phyloP scores from a whole-genome alignment of 1,140 invertebrate genomes.

The Drosophila hydei region DNA sequence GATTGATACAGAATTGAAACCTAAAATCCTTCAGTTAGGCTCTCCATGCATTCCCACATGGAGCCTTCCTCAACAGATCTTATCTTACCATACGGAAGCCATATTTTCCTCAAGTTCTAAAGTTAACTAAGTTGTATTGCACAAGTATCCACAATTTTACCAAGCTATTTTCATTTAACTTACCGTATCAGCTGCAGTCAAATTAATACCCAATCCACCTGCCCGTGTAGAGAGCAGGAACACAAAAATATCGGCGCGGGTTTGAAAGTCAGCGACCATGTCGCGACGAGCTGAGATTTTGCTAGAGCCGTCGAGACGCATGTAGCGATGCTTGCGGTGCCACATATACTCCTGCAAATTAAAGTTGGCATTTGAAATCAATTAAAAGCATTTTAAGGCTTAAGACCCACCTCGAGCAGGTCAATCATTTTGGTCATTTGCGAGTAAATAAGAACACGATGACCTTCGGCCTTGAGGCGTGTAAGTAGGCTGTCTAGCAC shows the following conservation, averaged over 20 bases:
- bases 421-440: conserved; percentile 99
- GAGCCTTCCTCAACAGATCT: too few species aligned
- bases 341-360: conserved; percentile 94
- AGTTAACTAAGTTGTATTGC: too few species aligned
- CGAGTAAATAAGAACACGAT: conserved; percentile 97
- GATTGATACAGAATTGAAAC: neutral
- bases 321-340: conserved; percentile 95
- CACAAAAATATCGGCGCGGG: conserved; percentile 95
- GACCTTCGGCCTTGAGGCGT: conserved; percentile 93
- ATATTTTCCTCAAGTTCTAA: too few species aligned
- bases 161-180: conserved; percentile 75
- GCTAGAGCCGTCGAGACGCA: conserved; percentile 95
- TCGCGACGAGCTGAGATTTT: conserved; percentile 96
- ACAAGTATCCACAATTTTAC: too few species aligned
- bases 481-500: conserved; percentile 94
- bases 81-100: too few species aligned
- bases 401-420: conserved; percentile 91
- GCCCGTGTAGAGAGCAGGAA: conserved; percentile 98
- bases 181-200: conserved; percentile 99
- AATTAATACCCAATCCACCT: conserved; percentile 98
- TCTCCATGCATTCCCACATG: too few species aligned
- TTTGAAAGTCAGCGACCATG: conserved; percentile 97
- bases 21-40: neutral
- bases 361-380: neutral
- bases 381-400: neutral